Base-by-base conservation (phyloP, 53 echinoderm and acorn worm species). In the Paracentrotus lividus region DNA sequence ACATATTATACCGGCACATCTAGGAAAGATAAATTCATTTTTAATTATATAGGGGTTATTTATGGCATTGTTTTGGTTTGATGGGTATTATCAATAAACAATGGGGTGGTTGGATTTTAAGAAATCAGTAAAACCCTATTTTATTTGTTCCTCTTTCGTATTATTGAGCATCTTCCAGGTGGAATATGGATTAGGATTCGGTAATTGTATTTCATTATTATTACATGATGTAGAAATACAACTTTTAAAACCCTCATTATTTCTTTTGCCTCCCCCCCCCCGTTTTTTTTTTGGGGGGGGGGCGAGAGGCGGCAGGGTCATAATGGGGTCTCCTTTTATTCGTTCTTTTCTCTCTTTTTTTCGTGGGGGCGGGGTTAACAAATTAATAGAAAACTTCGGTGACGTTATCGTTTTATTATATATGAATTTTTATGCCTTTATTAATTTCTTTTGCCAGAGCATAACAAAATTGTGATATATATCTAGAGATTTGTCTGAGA, bases 11-110 rank as follows among this genome's bases (percentile, higher is more conserved):
- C 78, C 45, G 42, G 44, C 43, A 68, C 45, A 78, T 24, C 78
- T 44, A 45, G 47, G n/a, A 78, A 24, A 8, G 45, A n/a, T 6
- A 45, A 78, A 78, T 45, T 45, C 78, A 78, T 24, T 44, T n/a
- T 78, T 78, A 45, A 78, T 78, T 78, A 78, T 78, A 45, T 24
- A n/a, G 47, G 4, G 24, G 45, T 86, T 88, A 60, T 88, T 88
- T 88, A 88, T 61, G 88, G 43, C 64, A 60, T 88, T 88, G 88
- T 88, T 88, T 88, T 88, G 55, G 23, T 88, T 42, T 26, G 88
- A 88, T 12, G 64, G 27, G 61, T 55, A 44, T 88, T 64, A 88
- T 88, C 88, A 88, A 88, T 88, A 88, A 88, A 88, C 65, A 88
- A 78, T 45, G 78, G 78, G 44, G 78, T n/a, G 77, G 29, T n/a